These are phyloP conservation scores for Chionomys nivalis DNA, from an alignment of 2,113 vertebrate genomes.

Conservation along the genomic window DNA sequence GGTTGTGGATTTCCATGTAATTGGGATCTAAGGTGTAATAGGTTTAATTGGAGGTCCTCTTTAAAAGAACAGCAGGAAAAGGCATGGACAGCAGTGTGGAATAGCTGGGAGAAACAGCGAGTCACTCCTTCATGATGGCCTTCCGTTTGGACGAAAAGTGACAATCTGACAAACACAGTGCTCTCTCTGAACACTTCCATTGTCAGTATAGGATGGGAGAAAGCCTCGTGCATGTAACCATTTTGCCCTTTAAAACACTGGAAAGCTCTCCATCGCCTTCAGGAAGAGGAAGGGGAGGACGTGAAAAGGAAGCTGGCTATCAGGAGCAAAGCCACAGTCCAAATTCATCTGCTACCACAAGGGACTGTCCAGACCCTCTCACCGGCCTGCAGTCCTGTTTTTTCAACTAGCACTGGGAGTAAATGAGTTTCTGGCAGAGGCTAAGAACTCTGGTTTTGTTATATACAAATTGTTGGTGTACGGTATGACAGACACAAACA, in stretches of 20 bases:
- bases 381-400: constrained; percentile 5
- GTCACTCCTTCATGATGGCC: background rate
- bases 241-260: constrained; percentile 52
- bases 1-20: constrained; percentile 80
- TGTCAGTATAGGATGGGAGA: background rate
- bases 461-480: constrained; percentile 36
- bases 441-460: constrained; percentile 46
- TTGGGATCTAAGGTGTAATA: constrained; percentile 82
- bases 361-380: constrained; percentile 30
- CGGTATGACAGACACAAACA: background rate
- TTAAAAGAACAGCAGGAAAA: constrained; percentile 63
- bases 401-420: constrained; percentile 43
- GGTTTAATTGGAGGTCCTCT: constrained; percentile 80
- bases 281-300: background rate
- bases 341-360: constrained; percentile 57
- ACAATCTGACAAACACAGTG: constrained; percentile 46
- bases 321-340: constrained; percentile 47
- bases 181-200: constrained; percentile 52
- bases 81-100: constrained; percentile 19
- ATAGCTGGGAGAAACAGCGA: background rate
- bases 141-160: constrained; percentile 58
- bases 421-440: constrained; percentile 38
- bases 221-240: background rate
- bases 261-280: constrained; percentile 49
- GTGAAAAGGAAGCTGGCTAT: constrained; percentile 43